Percentiles rank a stretch among this genome's conserved stretches.
Conservation (phyloP, 2,888 invertebrate species). For the Galerucella nymphaeae region DNA sequence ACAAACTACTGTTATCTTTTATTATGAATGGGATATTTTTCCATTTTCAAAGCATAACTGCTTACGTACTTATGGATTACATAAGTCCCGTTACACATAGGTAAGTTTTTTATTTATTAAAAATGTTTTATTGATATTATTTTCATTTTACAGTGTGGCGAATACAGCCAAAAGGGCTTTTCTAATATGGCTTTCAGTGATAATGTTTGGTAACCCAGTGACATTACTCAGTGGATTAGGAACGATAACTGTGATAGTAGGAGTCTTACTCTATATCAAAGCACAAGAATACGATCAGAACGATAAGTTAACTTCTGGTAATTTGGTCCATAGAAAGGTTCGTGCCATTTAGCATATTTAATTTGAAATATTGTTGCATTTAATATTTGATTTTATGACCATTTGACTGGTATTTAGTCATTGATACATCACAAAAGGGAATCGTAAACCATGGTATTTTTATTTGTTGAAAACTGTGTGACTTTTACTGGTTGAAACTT, state of each 20-base stretch:
- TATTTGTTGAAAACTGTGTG: neutral
- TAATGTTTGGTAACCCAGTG: slow-evolving; percentile 80
- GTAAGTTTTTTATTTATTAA: slow-evolving; percentile 60
- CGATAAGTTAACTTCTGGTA: slow-evolving; percentile 59
- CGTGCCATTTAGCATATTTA: slow-evolving; percentile 60
- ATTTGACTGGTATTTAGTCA: neutral
- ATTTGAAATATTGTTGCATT: neutral
- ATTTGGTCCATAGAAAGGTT: slow-evolving; percentile 62
- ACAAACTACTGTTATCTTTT: slow-evolving; percentile 69
- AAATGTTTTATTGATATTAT: slow-evolving; percentile 14
- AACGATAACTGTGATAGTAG: slow-evolving; percentile 76
- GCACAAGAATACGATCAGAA: slow-evolving; percentile 75
- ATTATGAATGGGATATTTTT: slow-evolving; percentile 80
- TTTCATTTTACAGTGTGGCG: slow-evolving; percentile 72
- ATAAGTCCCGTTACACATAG: slow-evolving; percentile 84
- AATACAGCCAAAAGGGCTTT: slow-evolving; percentile 84
- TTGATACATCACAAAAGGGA: too few species aligned
- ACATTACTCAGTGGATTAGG: slow-evolving; percentile 79
- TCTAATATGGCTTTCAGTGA: slow-evolving; percentile 80
- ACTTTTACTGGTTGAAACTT: neutral
- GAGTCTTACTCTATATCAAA: slow-evolving; percentile 80
- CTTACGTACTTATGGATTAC: slow-evolving; percentile 82
- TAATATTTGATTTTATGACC: neutral
- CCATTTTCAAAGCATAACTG: slow-evolving; percentile 84
- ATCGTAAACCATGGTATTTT: too few species aligned